Evolutionary conservation across 2,888 invertebrate species (phyloP), one percentile per base, ranked within the genome.

Genomic region (Sericinus montela): DNA sequence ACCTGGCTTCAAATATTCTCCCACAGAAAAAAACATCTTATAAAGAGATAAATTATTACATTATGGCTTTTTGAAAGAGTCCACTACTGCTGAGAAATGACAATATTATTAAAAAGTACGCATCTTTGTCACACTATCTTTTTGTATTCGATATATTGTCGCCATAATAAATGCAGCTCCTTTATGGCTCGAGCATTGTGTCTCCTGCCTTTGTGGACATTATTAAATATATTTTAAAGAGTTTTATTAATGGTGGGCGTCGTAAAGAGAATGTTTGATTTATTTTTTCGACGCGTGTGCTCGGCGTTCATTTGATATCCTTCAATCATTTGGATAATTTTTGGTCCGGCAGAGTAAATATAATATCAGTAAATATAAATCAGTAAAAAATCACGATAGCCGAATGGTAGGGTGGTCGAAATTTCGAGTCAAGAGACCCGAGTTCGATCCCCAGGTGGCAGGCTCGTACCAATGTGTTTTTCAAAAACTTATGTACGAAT

Each of bases 51-150:
- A 88, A 88, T 88, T 88, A 88, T 88, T 85, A 72, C 82, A 70
- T 88, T 87, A 88, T 88, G 73, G 87, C 75, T 85, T 87, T 88
- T 88, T 88, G 88, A 88, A 87, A 87, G 88, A 88, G 87, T 87
- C 86, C 88, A 88, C 77, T 87, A 80, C 86, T 86, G 88, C 80
- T 88, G 86, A 88, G 88, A 88, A 88, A 88, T 88, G 88, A 88
- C 87, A 86, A 86, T 88, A 88, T 88, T 88, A 88, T 88, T 88
- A 88, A 88, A 88, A 88, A 88, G 83, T 86, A 83, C 79, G 78
- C 83, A 64, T 86, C 86, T 85, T 87, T 87, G 87, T 88, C 86
- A 87, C 88, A 77, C 80, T 86, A 88, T 88, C 88, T 88, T 88
- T 87, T 88, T 88, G 88, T 88, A 71, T 88, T 84, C 84, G 69